Base-by-base conservation (phyloP, 2,113 vertebrate species). In the Talpa occidentalis region DNA sequence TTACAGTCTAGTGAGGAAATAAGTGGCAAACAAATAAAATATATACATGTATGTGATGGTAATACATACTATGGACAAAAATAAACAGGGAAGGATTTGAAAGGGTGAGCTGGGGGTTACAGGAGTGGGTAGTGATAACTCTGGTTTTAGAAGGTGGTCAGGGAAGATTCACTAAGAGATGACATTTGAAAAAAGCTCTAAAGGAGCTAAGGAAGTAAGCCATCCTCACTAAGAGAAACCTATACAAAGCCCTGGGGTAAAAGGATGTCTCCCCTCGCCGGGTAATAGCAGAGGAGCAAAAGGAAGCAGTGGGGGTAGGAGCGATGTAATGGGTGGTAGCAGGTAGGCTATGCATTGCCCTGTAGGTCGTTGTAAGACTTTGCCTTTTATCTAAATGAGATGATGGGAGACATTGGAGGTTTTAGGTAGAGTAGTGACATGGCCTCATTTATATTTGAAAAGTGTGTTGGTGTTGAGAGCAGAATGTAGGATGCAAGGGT, bases 61-160 rank as follows among this genome's bases (percentile, higher is more conserved):
- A 21, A 67, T 42, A 96, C 59, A 30, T n/a, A 42, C 40, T 30
- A 76, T 67, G 37, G 11, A 47, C 78, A 79, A 93, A 88, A 91
- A 66, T 66, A 83, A 56, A 80, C 17, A 24, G 37, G 56, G 49
- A 16, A 84, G 49, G 40, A 26, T n/a, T n/a, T n/a, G 30, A 2
- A 11, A 74, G 26, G 69, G n/a, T 19, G n/a, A 56, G 74, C n/a
- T 17, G 49, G 3, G 15, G 26, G 32, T 0, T 6, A 59, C 22
- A 88, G 42, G 15, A 77, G 17, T 54, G 17, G 62, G 47, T 64
- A 24, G 47, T 49, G 47, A 49, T 49, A 49, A 10, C 47, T 44
- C 44, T 49, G 47, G 82, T 32, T 60, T 54, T 5, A 40, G 81
- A 95, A 60, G 15, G 10, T 66, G 17, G 6, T 49, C 19, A 83